A percentile compares a stretch with the other conserved stretches of the same genome.
Evolutionary conservation across 2,888 invertebrate species (phyloP).

Genomic region (Lasioglossum calceatum): DNA sequence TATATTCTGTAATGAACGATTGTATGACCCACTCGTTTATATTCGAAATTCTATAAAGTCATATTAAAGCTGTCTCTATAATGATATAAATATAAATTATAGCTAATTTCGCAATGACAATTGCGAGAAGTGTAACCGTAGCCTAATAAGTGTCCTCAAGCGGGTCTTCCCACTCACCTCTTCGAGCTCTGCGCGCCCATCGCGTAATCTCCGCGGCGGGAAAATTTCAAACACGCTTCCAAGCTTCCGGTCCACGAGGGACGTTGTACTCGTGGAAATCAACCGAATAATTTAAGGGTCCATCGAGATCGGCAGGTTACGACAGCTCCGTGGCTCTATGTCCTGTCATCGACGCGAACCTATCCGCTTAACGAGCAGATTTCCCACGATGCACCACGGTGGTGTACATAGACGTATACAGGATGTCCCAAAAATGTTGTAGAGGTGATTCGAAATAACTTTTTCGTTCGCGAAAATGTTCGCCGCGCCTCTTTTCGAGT

Average conservation of each 20-base stretch:
- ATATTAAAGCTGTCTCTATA: neutral
- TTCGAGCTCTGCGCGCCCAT: conserved; percentile 66
- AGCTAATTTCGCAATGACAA: neutral
- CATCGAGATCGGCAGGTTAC: conserved; percentile 48
- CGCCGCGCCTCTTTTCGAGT: no score
- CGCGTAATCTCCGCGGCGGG: neutral
- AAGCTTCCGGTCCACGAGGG: neutral
- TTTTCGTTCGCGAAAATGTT: no score
- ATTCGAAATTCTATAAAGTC: neutral
- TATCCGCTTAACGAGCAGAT: conserved; percentile 20
- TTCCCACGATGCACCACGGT: neutral
- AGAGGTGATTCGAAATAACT: no score
- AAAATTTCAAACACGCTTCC: neutral
- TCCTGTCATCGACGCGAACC: conserved; percentile 30
- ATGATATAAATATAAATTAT: neutral
- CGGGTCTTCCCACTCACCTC: conserved; percentile 44
- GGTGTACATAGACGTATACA: neutral
- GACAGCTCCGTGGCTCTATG: conserved; percentile 1
- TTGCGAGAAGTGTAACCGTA: neutral
- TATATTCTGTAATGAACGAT: neutral
- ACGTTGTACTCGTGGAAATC: neutral
- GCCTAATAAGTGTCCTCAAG: neutral
- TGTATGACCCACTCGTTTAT: neutral
- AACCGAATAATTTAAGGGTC: conserved; percentile 49
- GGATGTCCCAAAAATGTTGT: neutral